Conservation (phyloP, 2,797 vertebrate genomes). For the Melanotaenia parkinsoni region DNA sequence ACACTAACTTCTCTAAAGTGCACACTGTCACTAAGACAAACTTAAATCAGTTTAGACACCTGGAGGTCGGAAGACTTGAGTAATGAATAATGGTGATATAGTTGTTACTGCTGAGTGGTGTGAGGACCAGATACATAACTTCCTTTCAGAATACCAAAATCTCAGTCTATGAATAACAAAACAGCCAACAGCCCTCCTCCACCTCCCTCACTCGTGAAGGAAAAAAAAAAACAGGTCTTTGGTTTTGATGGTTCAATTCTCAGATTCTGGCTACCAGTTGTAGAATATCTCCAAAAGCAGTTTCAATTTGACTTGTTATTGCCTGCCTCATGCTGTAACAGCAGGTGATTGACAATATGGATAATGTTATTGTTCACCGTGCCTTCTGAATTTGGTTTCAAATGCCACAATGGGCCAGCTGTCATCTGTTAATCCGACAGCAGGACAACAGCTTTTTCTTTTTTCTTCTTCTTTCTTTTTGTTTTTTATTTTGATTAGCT, state of each 20-base stretch:
- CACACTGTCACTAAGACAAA: constrained; percentile 19
- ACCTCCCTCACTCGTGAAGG: constrained; percentile 31
- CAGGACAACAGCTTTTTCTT: neutral
- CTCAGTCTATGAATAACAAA: constrained; percentile 60
- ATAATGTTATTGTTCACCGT: constrained; percentile 43
- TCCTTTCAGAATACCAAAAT: constrained; percentile 59
- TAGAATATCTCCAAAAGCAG: constrained; percentile 24
- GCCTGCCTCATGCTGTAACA: constrained; percentile 26
- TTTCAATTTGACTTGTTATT: constrained; percentile 34
- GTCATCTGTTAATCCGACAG: constrained; percentile 19
- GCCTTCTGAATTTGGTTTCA: constrained; percentile 42
- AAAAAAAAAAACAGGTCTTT: constrained; percentile 40
- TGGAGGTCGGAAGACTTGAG: constrained; percentile 57
- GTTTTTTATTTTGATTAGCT: constrained; percentile 10
- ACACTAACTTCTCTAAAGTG: constrained; percentile 23
- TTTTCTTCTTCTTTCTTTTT: neutral
- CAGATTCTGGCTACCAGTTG: constrained; percentile 32
- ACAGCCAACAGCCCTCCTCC: constrained; percentile 19
- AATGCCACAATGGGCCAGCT: constrained; percentile 11
- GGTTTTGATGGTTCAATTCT: constrained; percentile 50
- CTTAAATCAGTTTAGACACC: constrained; percentile 40
- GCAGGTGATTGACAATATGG: constrained; percentile 31
- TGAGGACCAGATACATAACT: constrained; percentile 52
- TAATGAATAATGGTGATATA: constrained; percentile 42
- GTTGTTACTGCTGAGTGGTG: constrained; percentile 45